These are phyloP conservation scores for Trichomycterus rosablanca DNA, from an alignment of 2,113 vertebrate genomes.

Conservation along the genomic window DNA sequence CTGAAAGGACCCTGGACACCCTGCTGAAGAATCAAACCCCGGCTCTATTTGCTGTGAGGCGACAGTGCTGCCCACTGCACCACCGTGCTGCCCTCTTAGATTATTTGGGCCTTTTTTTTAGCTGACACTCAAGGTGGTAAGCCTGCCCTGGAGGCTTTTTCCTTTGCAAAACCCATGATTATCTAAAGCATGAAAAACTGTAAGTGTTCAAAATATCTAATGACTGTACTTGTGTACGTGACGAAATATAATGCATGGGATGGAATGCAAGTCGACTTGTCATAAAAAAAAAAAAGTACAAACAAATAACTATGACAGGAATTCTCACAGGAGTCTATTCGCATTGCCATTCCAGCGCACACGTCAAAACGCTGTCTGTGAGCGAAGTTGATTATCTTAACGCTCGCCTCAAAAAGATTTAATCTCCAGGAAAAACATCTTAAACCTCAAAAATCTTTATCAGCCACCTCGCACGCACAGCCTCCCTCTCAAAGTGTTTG, in stretches of 20 bases:
- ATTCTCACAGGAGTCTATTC: conserved; percentile 42
- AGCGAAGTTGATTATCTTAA: conserved; percentile 33
- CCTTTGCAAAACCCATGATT: conserved; percentile 1
- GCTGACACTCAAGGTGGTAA: background rate
- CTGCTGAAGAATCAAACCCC: too few species aligned
- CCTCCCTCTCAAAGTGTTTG: conserved; percentile 36
- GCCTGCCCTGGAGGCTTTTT: conserved; percentile 6
- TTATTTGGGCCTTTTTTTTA: too few species aligned
- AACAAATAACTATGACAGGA: conserved; percentile 46
- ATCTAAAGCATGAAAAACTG: conserved; percentile 16
- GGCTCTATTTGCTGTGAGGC: too few species aligned
- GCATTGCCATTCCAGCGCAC: conserved; percentile 39
- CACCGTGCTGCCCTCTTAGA: too few species aligned
- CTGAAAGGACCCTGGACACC: too few species aligned
- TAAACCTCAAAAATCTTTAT: conserved; percentile 45
- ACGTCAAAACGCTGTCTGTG: conserved; percentile 17
- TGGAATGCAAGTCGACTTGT: conserved; percentile 42
- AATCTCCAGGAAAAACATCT: conserved; percentile 45
- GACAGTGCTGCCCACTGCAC: too few species aligned
- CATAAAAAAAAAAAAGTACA: conserved; percentile 47
- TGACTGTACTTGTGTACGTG: conserved; percentile 52
- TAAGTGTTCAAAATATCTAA: conserved; percentile 52
- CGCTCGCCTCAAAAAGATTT: conserved; percentile 18
- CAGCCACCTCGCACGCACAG: conserved; percentile 46
- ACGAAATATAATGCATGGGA: conserved; percentile 43